Evolutionary conservation across 2,797 vertebrate genomes (phyloP).

Genomic region (Parauchenoglanis ngamensis): DNA sequence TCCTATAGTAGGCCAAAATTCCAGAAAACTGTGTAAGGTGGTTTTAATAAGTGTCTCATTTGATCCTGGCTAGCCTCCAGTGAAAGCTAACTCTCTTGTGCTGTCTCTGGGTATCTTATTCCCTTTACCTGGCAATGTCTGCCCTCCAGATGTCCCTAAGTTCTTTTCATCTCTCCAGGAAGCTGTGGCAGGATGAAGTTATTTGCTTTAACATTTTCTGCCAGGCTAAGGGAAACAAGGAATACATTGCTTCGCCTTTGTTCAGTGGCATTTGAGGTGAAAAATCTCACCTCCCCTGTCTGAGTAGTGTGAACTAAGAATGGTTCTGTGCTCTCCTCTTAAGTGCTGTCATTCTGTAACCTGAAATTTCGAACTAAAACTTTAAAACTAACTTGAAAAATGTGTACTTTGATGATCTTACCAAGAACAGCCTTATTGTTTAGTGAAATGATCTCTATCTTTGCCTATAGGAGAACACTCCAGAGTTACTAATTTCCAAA

Average conservation of each 20-base stretch:
- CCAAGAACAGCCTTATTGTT: neutral
- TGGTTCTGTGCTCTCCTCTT: neutral
- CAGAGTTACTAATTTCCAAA: neutral
- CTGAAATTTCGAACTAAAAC: neutral
- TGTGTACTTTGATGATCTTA: neutral
- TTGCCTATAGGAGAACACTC: neutral
- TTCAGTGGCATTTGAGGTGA: constrained; percentile 35
- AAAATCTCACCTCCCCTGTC: constrained; percentile 40
- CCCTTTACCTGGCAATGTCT: constrained; percentile 52
- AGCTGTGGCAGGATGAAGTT: constrained; percentile 52
- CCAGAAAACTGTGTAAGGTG: constrained; percentile 47
- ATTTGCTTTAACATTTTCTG: constrained; percentile 60
- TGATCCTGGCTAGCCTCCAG: constrained; percentile 50
- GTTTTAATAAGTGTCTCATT: constrained; percentile 59
- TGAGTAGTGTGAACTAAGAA: constrained; percentile 39
- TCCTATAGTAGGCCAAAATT: constrained; percentile 45
- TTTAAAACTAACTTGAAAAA: neutral
- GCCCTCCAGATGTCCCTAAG: constrained; percentile 58
- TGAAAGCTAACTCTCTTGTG: constrained; percentile 31
- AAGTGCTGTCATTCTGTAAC: neutral
- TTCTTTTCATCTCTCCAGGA: constrained; percentile 59
- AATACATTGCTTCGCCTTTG: constrained; percentile 40
- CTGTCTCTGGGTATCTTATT: constrained; percentile 46
- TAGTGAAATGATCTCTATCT: neutral
- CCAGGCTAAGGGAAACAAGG: constrained; percentile 47